Evolutionary conservation across 2,888 invertebrate genomes (phyloP).

Genomic region (Itoplectis maculator): DNA sequence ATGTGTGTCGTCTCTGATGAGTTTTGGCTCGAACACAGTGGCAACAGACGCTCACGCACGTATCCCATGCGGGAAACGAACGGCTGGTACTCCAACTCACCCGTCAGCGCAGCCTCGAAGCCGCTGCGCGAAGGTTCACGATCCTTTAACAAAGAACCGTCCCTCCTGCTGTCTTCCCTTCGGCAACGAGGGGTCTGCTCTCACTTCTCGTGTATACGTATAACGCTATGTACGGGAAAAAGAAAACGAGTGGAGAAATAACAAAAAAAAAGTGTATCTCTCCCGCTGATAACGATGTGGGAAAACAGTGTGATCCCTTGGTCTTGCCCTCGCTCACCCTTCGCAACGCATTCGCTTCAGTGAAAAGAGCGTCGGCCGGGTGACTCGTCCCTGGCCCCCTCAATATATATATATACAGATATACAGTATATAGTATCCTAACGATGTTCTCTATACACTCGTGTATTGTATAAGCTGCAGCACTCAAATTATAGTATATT

Average conservation of each 20-base stretch:
- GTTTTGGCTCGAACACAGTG: constrained; percentile 54
- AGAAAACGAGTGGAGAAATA: constrained; percentile 28
- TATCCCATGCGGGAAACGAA: constrained; percentile 59
- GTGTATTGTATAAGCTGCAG: constrained; percentile 8
- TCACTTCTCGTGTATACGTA: constrained; percentile 17
- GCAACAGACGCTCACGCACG: constrained; percentile 39
- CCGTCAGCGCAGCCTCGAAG: constrained; percentile 32
- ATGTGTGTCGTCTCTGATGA: constrained; percentile 68
- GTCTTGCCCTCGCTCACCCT: constrained; percentile 42
- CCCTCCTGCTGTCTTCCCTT: constrained; percentile 58
- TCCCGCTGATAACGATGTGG: constrained; percentile 65
- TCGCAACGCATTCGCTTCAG: constrained; percentile 36
- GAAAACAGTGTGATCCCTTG: constrained; percentile 61
- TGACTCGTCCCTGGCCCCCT: not conserved
- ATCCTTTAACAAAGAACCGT: constrained; percentile 59
- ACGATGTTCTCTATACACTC: constrained; percentile 7
- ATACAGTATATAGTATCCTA: constrained; percentile 14
- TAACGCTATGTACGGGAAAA: constrained; percentile 10
- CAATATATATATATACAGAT: not conserved
- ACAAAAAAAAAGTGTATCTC: constrained; percentile 49
- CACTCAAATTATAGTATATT: constrained; percentile 49
- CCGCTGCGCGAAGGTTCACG: constrained; percentile 52
- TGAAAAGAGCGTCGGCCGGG: constrained; percentile 58
- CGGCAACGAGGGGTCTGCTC: constrained; percentile 47
- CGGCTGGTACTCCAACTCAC: constrained; percentile 58